Conservation (phyloP, 2,888 invertebrate genomes). For the Pristionchus mayeri region DNA sequence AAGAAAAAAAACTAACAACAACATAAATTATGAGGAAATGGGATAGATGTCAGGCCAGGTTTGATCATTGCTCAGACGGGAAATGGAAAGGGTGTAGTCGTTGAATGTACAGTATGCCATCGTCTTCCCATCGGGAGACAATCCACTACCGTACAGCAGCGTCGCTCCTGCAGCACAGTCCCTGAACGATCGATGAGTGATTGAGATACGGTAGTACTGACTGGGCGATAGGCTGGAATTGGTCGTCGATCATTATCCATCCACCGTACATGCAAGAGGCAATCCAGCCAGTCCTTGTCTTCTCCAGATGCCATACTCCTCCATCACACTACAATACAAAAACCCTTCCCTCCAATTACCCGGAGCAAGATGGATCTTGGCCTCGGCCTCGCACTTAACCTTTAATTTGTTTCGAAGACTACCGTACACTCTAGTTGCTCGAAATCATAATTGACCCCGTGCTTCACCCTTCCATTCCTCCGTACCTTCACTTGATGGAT, state of each 20-base stretch:
- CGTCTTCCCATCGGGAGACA: slow-evolving; percentile 37
- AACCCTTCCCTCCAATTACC: too few relatives aligned
- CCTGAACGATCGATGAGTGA: background rate
- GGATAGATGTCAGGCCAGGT: background rate
- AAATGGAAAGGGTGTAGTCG: slow-evolving; percentile 40
- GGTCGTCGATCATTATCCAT: slow-evolving; percentile 34
- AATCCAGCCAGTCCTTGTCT: slow-evolving; percentile 26
- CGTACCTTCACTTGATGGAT: slow-evolving; percentile 39
- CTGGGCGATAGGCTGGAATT: slow-evolving; percentile 38
- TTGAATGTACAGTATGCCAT: slow-evolving; percentile 48
- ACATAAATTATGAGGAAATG: slow-evolving; percentile 15
- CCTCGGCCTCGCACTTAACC: too few relatives aligned
- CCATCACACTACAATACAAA: slow-evolving; percentile 27
- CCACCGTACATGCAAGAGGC: slow-evolving; percentile 48
- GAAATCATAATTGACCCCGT: background rate
- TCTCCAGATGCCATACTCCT: slow-evolving; percentile 44
- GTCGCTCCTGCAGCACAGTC: slow-evolving; percentile 14
- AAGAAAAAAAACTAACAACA: background rate
- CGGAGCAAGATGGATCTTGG: too few relatives aligned
- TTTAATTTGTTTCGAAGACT: background rate
- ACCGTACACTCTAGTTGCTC: background rate
- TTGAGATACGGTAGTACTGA: background rate
- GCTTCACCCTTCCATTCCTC: background rate
- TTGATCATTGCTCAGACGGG: background rate
- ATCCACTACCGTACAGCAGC: slow-evolving; percentile 42